Conservation (phyloP, 2,888 invertebrate species). For the Drosophila siamana region DNA sequence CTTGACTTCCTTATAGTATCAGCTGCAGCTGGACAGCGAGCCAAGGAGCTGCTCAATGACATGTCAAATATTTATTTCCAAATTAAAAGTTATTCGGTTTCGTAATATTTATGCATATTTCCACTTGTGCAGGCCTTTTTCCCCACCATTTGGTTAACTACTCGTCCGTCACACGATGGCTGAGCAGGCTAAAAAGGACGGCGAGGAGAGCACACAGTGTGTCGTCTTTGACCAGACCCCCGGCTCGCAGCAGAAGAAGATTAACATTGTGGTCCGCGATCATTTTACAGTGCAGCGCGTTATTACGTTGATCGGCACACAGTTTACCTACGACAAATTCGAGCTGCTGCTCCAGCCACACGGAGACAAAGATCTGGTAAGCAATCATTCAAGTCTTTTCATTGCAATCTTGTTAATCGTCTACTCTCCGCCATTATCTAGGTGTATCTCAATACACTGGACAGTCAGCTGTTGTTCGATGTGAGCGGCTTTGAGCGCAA, state of each 20-base stretch:
- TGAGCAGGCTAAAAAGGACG: slow-evolving; percentile 61
- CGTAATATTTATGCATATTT: not conserved
- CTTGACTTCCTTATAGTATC: slow-evolving; percentile 21
- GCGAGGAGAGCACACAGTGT: slow-evolving; percentile 76
- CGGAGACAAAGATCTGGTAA: slow-evolving; percentile 76
- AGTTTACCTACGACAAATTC: slow-evolving; percentile 82
- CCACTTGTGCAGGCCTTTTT: slow-evolving; percentile 36
- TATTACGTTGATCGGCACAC: slow-evolving; percentile 82
- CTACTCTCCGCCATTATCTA: slow-evolving; percentile 32
- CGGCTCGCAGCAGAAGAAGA: slow-evolving; percentile 83
- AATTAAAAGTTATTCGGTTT: slow-evolving; percentile 29
- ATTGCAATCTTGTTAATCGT: not conserved
- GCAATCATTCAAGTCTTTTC: slow-evolving; percentile 4
- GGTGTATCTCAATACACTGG: slow-evolving; percentile 82
- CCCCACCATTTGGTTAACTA: slow-evolving; percentile 26
- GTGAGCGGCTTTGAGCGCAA: slow-evolving; percentile 81
- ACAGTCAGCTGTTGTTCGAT: slow-evolving; percentile 71
- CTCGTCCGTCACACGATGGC: slow-evolving; percentile 35
- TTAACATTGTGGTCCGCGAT: slow-evolving; percentile 83
- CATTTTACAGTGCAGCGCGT: slow-evolving; percentile 82
- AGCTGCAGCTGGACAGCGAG: not conserved
- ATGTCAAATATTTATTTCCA: slow-evolving; percentile 32
- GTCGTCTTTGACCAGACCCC: slow-evolving; percentile 84
- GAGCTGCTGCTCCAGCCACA: slow-evolving; percentile 83
- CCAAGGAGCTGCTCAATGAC: slow-evolving; percentile 30